These are phyloP conservation scores for Zoanthus solanderi DNA, from an alignment of 92 coral and sea anemone species.

Conservation along the genomic window DNA sequence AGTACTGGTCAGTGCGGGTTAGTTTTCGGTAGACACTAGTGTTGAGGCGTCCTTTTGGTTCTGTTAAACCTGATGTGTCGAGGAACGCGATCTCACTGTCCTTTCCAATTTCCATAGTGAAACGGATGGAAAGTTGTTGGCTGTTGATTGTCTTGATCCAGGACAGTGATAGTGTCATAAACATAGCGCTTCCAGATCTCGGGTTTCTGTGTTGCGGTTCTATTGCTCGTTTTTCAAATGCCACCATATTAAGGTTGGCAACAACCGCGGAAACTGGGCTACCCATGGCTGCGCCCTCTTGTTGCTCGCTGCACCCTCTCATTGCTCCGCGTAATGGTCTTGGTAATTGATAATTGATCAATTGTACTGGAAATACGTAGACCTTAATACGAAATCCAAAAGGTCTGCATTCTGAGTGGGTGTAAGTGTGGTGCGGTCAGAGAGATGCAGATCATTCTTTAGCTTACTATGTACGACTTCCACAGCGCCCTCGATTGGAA, in stretches of 20 bases:
- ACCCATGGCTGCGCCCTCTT: slow-evolving; percentile 12
- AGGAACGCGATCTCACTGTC: not conserved
- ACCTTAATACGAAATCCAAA: not conserved
- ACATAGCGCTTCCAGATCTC: not conserved
- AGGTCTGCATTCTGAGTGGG: not conserved
- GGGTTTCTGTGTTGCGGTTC: not conserved
- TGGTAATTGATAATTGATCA: not conserved
- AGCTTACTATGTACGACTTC: not conserved
- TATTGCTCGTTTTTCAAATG: slow-evolving; percentile 2
- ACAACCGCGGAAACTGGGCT: slow-evolving; percentile 26
- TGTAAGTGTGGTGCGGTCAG: not conserved
- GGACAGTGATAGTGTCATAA: not conserved
- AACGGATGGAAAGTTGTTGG: not conserved
- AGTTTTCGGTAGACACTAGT: no score
- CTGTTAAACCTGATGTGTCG: not conserved
- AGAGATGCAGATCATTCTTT: not conserved
- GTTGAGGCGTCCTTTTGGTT: no score
- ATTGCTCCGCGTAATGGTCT: no score
- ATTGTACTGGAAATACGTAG: slow-evolving; percentile 16
- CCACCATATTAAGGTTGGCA: slow-evolving; percentile 22
- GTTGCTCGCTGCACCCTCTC: not conserved
- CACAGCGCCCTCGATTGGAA: not conserved
- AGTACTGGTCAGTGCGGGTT: no score
- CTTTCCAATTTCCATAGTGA: not conserved
- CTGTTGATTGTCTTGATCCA: not conserved